Evolutionary conservation across 2,888 invertebrate genomes (phyloP).

Genomic region (Amphimallon solstitiale): DNA sequence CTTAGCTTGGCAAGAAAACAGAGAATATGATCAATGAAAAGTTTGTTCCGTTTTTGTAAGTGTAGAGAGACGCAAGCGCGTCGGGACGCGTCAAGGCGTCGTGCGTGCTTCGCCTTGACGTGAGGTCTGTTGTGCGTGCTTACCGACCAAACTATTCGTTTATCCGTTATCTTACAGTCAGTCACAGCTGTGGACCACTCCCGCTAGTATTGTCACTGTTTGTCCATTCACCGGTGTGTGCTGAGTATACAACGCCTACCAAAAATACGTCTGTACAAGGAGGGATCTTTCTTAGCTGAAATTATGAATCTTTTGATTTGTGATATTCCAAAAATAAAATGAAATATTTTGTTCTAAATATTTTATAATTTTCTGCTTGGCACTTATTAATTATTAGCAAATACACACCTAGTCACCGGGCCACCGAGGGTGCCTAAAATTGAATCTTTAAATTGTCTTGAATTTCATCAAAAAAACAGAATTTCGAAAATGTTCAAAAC

Average conservation of each 20-base stretch:
- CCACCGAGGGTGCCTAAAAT: too few species aligned
- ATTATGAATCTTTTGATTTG: too few species aligned
- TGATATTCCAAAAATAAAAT: too few species aligned
- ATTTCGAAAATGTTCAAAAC: too few species aligned
- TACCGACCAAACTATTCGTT: conserved; percentile 41
- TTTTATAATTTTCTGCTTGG: too few species aligned
- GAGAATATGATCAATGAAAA: conserved; percentile 55
- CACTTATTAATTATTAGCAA: too few species aligned
- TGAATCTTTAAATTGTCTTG: too few species aligned
- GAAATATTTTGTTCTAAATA: too few species aligned
- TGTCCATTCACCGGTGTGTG: conserved; percentile 18
- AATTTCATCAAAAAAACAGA: too few species aligned
- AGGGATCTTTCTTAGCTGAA: too few species aligned
- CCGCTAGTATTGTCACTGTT: conserved; percentile 20
- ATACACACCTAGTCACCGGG: too few species aligned
- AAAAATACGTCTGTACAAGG: too few species aligned
- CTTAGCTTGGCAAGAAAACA: conserved; percentile 47
- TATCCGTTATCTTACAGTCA: conserved; percentile 47
- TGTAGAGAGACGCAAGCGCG: conserved; percentile 49
- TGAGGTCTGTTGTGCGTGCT: conserved; percentile 18
- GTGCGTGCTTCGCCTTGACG: conserved; percentile 46
- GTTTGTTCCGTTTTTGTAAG: conserved; percentile 50
- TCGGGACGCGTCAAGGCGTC: conserved; percentile 44
- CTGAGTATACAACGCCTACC: conserved; percentile 1
- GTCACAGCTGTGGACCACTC: conserved; percentile 36